Percentiles rank a stretch among this genome's conserved stretches.
phyloP scores from a whole-genome alignment of 2,888 invertebrate genomes.

The Cinara cedri region DNA sequence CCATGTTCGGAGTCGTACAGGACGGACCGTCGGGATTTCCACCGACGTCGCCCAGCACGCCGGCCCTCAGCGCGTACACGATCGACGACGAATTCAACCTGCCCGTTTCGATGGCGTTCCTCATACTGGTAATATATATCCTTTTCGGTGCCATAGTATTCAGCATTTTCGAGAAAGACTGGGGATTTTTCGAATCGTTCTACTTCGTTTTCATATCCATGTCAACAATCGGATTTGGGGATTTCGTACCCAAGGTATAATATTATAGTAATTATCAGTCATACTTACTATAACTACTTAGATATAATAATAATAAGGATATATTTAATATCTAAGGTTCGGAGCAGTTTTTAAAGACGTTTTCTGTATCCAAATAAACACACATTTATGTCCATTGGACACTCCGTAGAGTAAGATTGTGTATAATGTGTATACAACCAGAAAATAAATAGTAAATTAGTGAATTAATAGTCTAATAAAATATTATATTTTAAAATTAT shows the following conservation, averaged over 20 bases:
- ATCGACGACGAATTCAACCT: slow-evolving; percentile 94
- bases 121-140: slow-evolving; percentile 84
- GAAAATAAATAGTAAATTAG: no score
- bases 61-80: slow-evolving; percentile 77
- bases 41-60: slow-evolving; percentile 66
- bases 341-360: no score
- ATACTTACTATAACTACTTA: no score
- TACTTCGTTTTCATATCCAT: slow-evolving; percentile 97
- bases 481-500: no score
- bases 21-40: slow-evolving; percentile 48
- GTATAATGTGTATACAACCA: no score
- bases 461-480: no score
- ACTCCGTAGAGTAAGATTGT: no score
- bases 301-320: no score
- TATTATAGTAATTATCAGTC: no score
- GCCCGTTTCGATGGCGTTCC: slow-evolving; percentile 86
- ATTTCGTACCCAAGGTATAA: slow-evolving; percentile 82
- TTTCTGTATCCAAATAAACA: no score
- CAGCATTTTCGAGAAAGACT: slow-evolving; percentile 76
- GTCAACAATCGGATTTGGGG: slow-evolving; percentile 97
- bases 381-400: no score
- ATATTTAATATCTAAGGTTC: no score
- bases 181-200: slow-evolving; percentile 92
- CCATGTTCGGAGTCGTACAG: slow-evolving; percentile 60
- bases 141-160: slow-evolving; percentile 84